Conservation (phyloP, 2,888 invertebrate genomes). For the Temnothorax rugatulus region DNA sequence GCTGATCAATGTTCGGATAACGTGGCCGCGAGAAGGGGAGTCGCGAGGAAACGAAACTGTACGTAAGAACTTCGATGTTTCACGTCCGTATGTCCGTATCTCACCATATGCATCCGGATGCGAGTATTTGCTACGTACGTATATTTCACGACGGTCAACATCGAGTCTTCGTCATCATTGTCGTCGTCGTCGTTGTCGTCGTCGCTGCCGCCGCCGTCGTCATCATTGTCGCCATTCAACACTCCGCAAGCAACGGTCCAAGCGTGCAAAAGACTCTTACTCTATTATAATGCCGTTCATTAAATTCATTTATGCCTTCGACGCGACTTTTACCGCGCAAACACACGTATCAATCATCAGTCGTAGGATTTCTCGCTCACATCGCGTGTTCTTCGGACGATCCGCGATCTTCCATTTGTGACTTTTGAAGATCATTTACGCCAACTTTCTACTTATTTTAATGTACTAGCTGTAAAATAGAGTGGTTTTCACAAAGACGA, state of each 20-base stretch:
- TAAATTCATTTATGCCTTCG: constrained; percentile 56
- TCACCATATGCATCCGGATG: neutral
- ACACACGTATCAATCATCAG: constrained; percentile 63
- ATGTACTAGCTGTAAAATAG: neutral
- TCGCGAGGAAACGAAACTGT: constrained; percentile 14
- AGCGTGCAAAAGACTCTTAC: constrained; percentile 71
- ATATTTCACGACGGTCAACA: constrained; percentile 11
- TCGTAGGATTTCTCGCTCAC: constrained; percentile 55
- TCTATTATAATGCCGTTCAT: constrained; percentile 52
- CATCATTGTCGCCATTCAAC: constrained; percentile 51
- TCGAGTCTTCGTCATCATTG: neutral
- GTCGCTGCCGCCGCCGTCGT: neutral
- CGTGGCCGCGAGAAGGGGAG: constrained; percentile 12
- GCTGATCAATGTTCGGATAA: constrained; percentile 9
- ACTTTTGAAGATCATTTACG: constrained; percentile 7
- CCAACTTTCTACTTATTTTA: constrained; percentile 15
- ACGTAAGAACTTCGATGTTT: constrained; percentile 12
- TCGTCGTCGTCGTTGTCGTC: neutral
- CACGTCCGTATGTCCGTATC: neutral
- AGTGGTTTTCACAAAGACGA: neutral
- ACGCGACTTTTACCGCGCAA: constrained; percentile 53
- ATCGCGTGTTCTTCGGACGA: constrained; percentile 45
- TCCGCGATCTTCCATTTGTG: constrained; percentile 46
- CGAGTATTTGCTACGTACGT: constrained; percentile 19
- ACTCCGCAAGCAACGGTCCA: constrained; percentile 68